phyloP scores from a whole-genome alignment of 2,113 vertebrate genomes.

The Prunella himalayana region DNA sequence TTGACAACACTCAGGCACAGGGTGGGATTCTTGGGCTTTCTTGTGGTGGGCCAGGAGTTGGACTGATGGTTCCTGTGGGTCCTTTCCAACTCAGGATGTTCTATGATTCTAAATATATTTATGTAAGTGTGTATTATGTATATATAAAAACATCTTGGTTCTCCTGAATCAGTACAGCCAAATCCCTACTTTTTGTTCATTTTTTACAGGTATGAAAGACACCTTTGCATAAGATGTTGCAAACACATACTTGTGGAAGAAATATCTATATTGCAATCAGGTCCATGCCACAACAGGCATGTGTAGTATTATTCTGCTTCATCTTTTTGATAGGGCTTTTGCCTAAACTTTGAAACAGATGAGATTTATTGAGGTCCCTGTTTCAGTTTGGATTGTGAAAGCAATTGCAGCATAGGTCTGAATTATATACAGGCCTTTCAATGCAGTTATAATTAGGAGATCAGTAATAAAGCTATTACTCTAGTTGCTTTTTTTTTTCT shows the following conservation, averaged over 20 bases:
- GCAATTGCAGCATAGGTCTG: not conserved
- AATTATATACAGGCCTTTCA: not conserved
- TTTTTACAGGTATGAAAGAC: not conserved
- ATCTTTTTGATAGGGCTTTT: not conserved
- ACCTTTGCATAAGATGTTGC: not conserved
- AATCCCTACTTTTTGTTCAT: not conserved
- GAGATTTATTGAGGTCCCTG: not conserved
- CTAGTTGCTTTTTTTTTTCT: not conserved
- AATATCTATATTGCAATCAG: not conserved
- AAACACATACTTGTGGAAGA: not conserved
- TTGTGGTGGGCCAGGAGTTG: not conserved
- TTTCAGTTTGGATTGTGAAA: not conserved
- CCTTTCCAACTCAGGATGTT: not conserved
- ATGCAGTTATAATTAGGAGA: not conserved
- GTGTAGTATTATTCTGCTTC: not conserved
- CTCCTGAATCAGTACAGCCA: not conserved
- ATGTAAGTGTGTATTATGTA: rapidly evolving
- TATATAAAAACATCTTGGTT: not conserved
- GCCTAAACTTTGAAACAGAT: not conserved
- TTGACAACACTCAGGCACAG: not conserved
- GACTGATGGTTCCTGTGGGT: not conserved
- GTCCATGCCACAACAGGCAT: not conserved
- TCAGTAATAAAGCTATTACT: not conserved
- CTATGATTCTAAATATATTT: not conserved
- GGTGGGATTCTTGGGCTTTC: not conserved